phyloP scores from a whole-genome alignment of 2,113 vertebrate species.

The Herpailurus yagouaroundi region DNA sequence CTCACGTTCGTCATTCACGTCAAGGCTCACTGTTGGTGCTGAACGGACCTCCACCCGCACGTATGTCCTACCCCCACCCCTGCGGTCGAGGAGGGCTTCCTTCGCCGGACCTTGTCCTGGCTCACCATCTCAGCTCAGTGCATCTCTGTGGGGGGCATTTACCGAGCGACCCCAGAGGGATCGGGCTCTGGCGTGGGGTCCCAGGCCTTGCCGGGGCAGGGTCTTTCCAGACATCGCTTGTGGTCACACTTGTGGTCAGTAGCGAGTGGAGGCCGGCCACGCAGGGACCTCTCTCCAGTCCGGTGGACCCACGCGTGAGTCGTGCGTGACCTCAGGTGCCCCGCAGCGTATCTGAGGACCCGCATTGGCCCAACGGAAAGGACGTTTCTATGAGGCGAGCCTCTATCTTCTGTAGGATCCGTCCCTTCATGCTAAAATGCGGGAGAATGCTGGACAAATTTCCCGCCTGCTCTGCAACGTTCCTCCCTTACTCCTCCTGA shows the following conservation, averaged over 20 bases:
- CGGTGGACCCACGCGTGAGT: background rate
- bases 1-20: background rate
- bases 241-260: background rate
- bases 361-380: background rate
- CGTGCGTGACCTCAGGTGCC: background rate
- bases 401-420: background rate
- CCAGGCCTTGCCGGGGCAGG: background rate
- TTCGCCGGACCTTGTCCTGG: too few species aligned
- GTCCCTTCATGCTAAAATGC: background rate
- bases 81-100: too few species aligned
- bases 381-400: background rate
- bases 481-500: background rate
- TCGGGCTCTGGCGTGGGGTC: background rate
- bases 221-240: background rate
- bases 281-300: background rate
- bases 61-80: rapidly evolving
- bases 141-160: background rate
- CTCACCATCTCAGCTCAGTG: too few species aligned
- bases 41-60: rapidly evolving
- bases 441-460: background rate
- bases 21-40: background rate
- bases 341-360: background rate
- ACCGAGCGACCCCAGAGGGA: background rate
- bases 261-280: background rate
- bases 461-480: background rate